Base-by-base conservation (phyloP, 2,888 invertebrate genomes). In the Ormyrus rosae region DNA sequence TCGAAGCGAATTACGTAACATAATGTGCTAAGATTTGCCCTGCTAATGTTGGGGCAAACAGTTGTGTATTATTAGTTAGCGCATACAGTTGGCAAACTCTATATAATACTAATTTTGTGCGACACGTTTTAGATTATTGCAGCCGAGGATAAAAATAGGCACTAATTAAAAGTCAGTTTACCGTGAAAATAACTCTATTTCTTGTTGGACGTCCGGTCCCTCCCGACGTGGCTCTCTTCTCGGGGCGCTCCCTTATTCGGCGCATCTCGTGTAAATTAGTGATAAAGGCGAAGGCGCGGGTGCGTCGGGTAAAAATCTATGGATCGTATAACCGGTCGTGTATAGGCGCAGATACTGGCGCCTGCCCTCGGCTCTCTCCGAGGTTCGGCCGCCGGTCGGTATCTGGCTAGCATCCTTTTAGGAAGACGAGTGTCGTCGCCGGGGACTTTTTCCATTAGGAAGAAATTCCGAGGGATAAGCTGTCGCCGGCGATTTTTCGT, bases 251-350 rank as follows among this genome's bases (percentile, higher is more conserved):
- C 83, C 83, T 84, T 34, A 8, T 10, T 83, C 83, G 83, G 84
- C 84, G 85, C 85, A 84, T 85, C 85, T 86, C 83, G 69, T 86
- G 87, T 88, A 87, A 88, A 88, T 87, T 87, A 84, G 84, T 85
- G 87, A 87, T 88, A 88, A 88, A 82, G 51, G 46, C 11, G 56
- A 34, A 83, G 76, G 80, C 69, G 82, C 82, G 82, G 72, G 77
- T 71, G 81, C 80, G 13, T 74, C 70, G 55, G 67, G 45, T 65
- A 71, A 61, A 73, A 51, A 56, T 68, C 69, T 45, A 70, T 60
- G 77, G 74, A 78, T 69, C 63, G 78, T 81, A 70, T 69, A 69
- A 58, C 61, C 69, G 69, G 72, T 67, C 74, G 11, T 56, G 64
- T 45, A 6, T n/a, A 8, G 51, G 73, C 70, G 58, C 51, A 67